Conservation (phyloP, 1,140 invertebrate genomes). For the Atta texana region DNA sequence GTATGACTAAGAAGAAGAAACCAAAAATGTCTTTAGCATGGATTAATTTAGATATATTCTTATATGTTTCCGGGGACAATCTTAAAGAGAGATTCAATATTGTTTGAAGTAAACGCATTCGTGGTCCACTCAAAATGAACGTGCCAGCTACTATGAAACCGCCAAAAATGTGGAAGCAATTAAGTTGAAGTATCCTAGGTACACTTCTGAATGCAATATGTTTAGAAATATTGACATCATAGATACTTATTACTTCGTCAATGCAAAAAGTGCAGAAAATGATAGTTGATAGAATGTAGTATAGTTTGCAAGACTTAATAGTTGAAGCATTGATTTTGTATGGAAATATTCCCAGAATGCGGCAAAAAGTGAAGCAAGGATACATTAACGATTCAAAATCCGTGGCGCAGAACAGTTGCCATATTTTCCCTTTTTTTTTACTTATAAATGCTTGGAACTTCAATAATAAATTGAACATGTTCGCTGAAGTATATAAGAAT, state of each 20-base stretch:
- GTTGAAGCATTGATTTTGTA: background rate
- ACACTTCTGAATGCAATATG: background rate
- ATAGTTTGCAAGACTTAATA: background rate
- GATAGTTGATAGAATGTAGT: background rate
- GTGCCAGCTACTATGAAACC: conserved; percentile 16
- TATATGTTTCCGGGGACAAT: background rate
- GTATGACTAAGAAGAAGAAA: background rate
- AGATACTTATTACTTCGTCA: background rate
- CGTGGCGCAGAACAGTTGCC: background rate
- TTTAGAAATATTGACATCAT: background rate
- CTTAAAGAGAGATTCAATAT: background rate
- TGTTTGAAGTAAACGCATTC: background rate
- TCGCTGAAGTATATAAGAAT: background rate
- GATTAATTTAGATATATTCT: background rate
- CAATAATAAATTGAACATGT: background rate
- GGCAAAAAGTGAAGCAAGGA: background rate
- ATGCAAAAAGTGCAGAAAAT: background rate
- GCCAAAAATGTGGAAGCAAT: conserved; percentile 54
- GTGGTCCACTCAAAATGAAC: background rate
- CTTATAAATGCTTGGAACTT: background rate
- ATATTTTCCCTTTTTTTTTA: background rate
- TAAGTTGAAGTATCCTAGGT: background rate
- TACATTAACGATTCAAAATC: conserved; percentile 6
- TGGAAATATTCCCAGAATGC: background rate
- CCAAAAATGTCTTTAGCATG: conserved; percentile 9